Conservation (phyloP, 2,797 vertebrate species). For the Callimico goeldii region DNA sequence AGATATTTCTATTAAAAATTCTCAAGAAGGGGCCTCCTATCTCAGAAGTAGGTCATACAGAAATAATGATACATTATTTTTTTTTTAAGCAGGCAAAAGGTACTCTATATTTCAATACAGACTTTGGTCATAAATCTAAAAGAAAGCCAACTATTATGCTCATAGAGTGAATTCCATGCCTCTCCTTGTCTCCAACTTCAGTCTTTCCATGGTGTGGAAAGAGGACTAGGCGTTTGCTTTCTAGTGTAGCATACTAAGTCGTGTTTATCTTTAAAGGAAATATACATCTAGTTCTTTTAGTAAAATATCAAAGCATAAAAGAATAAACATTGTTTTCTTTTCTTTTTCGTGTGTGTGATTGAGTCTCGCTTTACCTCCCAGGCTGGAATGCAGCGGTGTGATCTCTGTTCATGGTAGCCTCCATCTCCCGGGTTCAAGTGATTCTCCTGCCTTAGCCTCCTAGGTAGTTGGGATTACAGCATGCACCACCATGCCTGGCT, state of each 20-base stretch:
- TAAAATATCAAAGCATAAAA: not conserved
- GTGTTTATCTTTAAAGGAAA: slow-evolving; percentile 20
- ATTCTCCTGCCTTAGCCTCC: not conserved
- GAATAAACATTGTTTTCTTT: not conserved
- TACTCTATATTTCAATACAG: not conserved
- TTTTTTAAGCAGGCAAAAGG: not conserved
- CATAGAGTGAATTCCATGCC: not conserved
- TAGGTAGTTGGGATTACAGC: not conserved
- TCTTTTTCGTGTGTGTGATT: not conserved
- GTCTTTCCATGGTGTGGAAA: not conserved
- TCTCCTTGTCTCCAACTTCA: fast-evolving
- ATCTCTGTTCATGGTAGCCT: not conserved
- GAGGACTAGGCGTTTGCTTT: not conserved
- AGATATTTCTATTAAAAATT: not conserved
- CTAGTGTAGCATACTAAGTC: not conserved
- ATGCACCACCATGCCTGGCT: fast-evolving
- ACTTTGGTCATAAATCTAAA: not conserved
- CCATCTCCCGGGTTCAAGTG: fast-evolving
- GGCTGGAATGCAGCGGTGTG: not conserved
- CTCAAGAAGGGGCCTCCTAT: not conserved
- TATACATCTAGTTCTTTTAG: not conserved
- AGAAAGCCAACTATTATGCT: not conserved
- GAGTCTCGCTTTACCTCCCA: not conserved
- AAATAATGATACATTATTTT: not conserved
- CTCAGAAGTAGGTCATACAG: not conserved